Evolutionary conservation across 37 sponge, comb jelly and placozoan genomes (phyloP).

Genomic region (Bolinopsis microptera): DNA sequence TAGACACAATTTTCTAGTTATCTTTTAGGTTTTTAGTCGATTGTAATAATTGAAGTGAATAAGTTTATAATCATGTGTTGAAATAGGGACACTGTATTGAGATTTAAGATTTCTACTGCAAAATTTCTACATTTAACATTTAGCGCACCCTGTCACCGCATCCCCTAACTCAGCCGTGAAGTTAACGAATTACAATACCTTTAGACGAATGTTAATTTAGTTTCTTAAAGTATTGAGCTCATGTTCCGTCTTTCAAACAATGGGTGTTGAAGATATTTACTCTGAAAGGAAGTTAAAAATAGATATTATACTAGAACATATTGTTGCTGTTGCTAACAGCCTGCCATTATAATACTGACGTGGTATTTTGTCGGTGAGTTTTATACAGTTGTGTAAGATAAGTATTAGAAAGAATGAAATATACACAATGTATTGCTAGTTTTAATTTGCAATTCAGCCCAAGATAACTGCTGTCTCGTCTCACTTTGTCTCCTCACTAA

Average conservation of each 20-base stretch:
- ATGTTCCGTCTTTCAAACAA: neutral
- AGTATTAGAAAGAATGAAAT: neutral
- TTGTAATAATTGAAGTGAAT: neutral
- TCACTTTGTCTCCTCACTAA: neutral
- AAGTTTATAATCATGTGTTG: too few species aligned
- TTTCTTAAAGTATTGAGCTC: neutral
- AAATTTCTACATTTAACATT: neutral
- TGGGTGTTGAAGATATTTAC: neutral
- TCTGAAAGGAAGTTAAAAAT: neutral
- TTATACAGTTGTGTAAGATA: neutral
- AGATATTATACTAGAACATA: neutral
- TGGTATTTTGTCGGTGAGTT: neutral
- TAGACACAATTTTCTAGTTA: neutral
- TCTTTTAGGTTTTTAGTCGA: neutral
- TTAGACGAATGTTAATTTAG: neutral
- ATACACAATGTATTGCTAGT: neutral
- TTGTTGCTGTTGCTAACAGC: neutral
- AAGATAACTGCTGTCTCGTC: neutral
- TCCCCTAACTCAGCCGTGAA: too few species aligned
- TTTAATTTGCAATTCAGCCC: neutral
- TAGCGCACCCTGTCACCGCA: too few species aligned
- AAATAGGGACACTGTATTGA: too few species aligned
- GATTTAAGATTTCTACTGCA: too few species aligned
- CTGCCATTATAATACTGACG: neutral
- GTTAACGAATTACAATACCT: too few species aligned